Conservation (phyloP, 1,140 invertebrate species). For the Drosophila biarmipes region DNA sequence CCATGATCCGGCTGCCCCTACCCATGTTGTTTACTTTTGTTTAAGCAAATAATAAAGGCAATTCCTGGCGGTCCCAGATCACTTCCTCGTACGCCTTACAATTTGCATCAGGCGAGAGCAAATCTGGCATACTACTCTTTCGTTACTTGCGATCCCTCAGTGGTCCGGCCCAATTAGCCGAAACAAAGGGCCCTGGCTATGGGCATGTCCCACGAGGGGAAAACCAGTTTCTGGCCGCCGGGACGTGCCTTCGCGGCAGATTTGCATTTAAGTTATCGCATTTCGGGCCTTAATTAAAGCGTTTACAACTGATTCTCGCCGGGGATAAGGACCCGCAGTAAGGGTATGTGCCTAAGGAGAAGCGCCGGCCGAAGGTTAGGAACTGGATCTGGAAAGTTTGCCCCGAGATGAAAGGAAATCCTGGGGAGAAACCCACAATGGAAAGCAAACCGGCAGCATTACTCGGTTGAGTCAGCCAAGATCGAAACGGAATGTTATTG, state of each 20-base stretch:
- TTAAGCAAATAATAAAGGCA: slow-evolving; percentile 68
- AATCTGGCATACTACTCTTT: background rate
- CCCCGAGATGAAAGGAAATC: slow-evolving; percentile 41
- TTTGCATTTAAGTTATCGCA: slow-evolving; percentile 71
- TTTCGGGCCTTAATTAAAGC: slow-evolving; percentile 71
- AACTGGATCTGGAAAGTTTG: slow-evolving; percentile 38
- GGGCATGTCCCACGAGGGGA: slow-evolving; percentile 38
- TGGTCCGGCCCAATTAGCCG: slow-evolving; percentile 44
- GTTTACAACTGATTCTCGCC: slow-evolving; percentile 69
- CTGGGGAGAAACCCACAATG: slow-evolving; percentile 41
- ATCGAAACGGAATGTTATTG: slow-evolving; percentile 1
- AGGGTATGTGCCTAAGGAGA: slow-evolving; percentile 5
- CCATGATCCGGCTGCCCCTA: slow-evolving; percentile 30
- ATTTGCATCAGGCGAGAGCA: slow-evolving; percentile 27
- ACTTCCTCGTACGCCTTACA: slow-evolving; percentile 50
- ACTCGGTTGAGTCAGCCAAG: background rate
- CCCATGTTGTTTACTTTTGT: slow-evolving; percentile 61
- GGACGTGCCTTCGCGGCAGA: slow-evolving; percentile 68
- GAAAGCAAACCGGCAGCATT: slow-evolving; percentile 18
- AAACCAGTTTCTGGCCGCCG: slow-evolving; percentile 57
- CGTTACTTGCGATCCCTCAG: slow-evolving; percentile 3
- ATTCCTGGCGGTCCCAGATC: slow-evolving; percentile 43
- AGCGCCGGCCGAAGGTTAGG: slow-evolving; percentile 42
- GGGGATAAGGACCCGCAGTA: slow-evolving; percentile 43
- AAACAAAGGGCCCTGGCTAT: slow-evolving; percentile 47